phyloP scores from a whole-genome alignment of 2,888 invertebrate genomes.

The Caenorhabditis imperialis region DNA sequence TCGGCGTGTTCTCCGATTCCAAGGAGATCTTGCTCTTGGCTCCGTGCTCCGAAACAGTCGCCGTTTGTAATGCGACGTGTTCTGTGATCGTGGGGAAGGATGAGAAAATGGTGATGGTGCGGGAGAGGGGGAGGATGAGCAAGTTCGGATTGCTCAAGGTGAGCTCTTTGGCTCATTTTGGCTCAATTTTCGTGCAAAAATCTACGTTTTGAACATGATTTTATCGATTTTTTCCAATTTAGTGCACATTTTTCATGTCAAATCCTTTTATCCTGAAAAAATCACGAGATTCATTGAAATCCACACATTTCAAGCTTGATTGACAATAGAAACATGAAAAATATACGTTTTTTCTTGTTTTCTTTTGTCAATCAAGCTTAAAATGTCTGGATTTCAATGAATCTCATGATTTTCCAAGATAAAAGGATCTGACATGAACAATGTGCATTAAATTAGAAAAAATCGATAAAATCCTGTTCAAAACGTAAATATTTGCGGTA shows the following conservation, averaged over 20 bases:
- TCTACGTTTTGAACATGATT: too few relatives aligned
- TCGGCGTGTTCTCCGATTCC: constrained; percentile 31
- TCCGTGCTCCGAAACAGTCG: constrained; percentile 18
- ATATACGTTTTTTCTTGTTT: not conserved
- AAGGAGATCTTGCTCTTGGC: constrained; percentile 31
- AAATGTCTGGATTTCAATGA: not conserved
- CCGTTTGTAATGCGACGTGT: constrained; percentile 34
- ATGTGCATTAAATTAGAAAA: too few relatives aligned
- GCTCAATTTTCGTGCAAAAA: too few relatives aligned
- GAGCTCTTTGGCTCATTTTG: too few relatives aligned
- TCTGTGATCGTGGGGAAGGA: constrained; percentile 29
- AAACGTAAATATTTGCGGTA: too few relatives aligned
- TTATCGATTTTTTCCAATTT: too few relatives aligned
- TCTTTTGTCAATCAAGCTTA: too few relatives aligned
- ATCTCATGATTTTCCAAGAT: not conserved
- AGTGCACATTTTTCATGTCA: too few relatives aligned
- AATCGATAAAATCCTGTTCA: too few relatives aligned
- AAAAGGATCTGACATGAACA: too few relatives aligned
- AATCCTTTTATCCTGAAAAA: not conserved
- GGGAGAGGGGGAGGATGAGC: constrained; percentile 22
- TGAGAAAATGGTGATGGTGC: constrained; percentile 14
- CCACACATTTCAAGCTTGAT: too few relatives aligned
- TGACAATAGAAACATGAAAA: not conserved
- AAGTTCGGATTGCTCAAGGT: constrained; percentile 26
- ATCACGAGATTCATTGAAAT: too few relatives aligned